Percentiles rank a stretch among this genome's conserved stretches.
phyloP scores from a whole-genome alignment of 2,113 vertebrate species.

The Glaucomys volans region DNA sequence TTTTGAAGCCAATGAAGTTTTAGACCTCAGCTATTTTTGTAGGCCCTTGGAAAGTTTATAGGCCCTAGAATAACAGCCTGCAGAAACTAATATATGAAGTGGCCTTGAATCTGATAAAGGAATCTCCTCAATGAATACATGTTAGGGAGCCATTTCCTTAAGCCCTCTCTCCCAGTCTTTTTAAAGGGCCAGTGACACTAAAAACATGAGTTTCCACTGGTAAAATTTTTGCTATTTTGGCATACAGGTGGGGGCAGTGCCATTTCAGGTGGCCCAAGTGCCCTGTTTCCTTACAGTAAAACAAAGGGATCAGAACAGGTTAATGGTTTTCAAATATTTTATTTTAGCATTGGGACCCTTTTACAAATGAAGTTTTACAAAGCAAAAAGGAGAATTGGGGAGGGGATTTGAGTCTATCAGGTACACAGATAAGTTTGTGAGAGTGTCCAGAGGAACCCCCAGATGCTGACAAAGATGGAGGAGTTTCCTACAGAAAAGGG shows the following conservation, averaged over 20 bases:
- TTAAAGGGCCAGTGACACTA: neutral
- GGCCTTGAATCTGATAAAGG: neutral
- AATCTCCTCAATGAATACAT: neutral
- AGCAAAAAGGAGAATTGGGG: neutral
- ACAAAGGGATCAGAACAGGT: neutral
- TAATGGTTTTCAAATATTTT: conserved; percentile 23
- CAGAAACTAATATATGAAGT: neutral
- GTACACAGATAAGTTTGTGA: neutral
- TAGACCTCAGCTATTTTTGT: neutral
- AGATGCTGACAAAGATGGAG: neutral
- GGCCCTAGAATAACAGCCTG: neutral
- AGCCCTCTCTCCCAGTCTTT: neutral
- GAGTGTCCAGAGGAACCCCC: neutral
- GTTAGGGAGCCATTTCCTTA: neutral
- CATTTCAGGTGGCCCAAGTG: neutral
- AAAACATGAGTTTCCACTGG: neutral
- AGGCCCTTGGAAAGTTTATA: neutral
- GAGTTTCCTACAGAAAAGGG: neutral
- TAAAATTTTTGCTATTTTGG: neutral
- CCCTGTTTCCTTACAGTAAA: neutral
- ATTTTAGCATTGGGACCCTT: neutral
- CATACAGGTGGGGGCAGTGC: neutral
- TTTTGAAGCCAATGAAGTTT: conserved; percentile 6
- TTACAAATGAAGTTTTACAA: neutral
- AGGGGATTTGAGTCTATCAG: neutral